Evolutionary conservation across 2,888 invertebrate genomes (phyloP).

Genomic region (Zygothrica quintamaculata): DNA sequence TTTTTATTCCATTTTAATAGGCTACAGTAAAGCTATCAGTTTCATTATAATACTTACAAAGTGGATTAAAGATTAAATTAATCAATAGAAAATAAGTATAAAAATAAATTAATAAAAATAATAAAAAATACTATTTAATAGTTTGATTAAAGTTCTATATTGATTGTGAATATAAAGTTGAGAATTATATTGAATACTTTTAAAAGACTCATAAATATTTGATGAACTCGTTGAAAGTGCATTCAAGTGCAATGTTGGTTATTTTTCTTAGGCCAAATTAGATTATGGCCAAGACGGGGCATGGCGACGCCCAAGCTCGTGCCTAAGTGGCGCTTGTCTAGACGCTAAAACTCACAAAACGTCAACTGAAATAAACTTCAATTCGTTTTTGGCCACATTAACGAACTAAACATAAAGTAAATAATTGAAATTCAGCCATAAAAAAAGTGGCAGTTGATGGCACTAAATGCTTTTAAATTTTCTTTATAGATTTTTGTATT

Average conservation of each 20-base stretch:
- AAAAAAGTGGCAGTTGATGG: slow-evolving; percentile 20
- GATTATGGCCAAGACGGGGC: slow-evolving; percentile 15
- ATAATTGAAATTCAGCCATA: slow-evolving; percentile 46
- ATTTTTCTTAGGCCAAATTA: slow-evolving; percentile 13
- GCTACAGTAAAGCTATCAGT: no score
- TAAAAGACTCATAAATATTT: slow-evolving; percentile 58
- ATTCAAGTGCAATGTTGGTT: slow-evolving; percentile 27
- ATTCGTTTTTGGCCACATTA: slow-evolving; percentile 23
- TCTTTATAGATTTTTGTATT: neutral
- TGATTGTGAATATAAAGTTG: neutral
- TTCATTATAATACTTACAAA: no score
- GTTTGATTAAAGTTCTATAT: no score
- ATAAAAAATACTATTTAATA: no score
- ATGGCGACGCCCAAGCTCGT: slow-evolving; percentile 47
- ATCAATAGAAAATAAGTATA: no score
- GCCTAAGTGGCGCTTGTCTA: slow-evolving; percentile 67
- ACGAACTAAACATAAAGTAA: slow-evolving; percentile 36
- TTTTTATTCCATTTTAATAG: no score
- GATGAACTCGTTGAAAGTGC: slow-evolving; percentile 35
- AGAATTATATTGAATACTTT: slow-evolving; percentile 53
- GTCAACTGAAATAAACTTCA: slow-evolving; percentile 60
- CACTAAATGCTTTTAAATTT: slow-evolving; percentile 19
- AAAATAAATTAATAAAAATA: no score
- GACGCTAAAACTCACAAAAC: slow-evolving; percentile 54
- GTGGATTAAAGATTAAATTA: no score